Conservation (phyloP, 2,888 invertebrate genomes). For the Crepidodera aurea region DNA sequence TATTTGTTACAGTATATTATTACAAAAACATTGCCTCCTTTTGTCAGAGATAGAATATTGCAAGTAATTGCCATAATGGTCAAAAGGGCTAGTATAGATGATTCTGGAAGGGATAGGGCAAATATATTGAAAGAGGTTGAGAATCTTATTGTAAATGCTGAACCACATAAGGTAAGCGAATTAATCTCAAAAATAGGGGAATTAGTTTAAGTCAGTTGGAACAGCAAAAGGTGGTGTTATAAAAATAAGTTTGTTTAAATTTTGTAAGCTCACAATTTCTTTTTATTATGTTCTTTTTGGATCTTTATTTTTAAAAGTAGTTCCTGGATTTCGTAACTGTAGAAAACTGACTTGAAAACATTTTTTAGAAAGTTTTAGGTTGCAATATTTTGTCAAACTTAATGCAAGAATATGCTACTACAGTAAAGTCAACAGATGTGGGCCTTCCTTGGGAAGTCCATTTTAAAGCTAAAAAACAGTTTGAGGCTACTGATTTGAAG, state of each 20-base stretch:
- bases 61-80: slow-evolving; percentile 87
- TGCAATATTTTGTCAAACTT: slow-evolving; percentile 84
- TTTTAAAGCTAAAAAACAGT: slow-evolving; percentile 81
- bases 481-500: slow-evolving; percentile 82
- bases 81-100: slow-evolving; percentile 82
- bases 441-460: slow-evolving; percentile 90
- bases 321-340: too few relatives aligned
- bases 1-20: slow-evolving; percentile 83
- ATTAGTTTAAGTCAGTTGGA: too few relatives aligned
- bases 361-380: slow-evolving; percentile 78
- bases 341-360: too few relatives aligned
- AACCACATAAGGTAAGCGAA: slow-evolving; percentile 64
- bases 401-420: slow-evolving; percentile 88
- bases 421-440: slow-evolving; percentile 85
- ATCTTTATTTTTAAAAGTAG: too few relatives aligned
- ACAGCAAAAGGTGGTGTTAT: too few relatives aligned
- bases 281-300: background rate
- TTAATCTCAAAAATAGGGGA: background rate
- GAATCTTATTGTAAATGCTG: slow-evolving; percentile 75
- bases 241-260: too few relatives aligned
- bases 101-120: slow-evolving; percentile 73
- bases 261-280: too few relatives aligned
- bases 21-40: slow-evolving; percentile 74
- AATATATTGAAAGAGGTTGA: slow-evolving; percentile 78
- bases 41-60: slow-evolving; percentile 76